A percentile compares a stretch with the other conserved stretches of the same genome.
phyloP scores from a whole-genome alignment of 2,888 invertebrate species.

The Bruchidius siliquastri region DNA sequence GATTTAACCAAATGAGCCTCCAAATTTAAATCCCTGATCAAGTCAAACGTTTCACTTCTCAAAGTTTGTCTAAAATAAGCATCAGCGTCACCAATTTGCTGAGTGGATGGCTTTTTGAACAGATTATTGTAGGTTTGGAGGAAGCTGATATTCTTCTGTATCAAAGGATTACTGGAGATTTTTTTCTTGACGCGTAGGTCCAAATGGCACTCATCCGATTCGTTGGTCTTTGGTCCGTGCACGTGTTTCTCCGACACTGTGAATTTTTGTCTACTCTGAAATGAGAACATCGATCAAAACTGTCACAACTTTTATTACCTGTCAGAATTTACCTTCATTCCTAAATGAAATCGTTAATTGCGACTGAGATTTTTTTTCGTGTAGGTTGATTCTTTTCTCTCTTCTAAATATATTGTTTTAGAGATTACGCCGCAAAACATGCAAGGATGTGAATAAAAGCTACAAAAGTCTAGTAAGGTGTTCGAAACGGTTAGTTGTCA shows the following conservation, averaged over 20 bases:
- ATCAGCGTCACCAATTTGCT: slow-evolving; percentile 38
- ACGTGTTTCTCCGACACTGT: slow-evolving; percentile 27
- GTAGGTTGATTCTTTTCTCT: neutral
- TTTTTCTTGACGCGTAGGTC: slow-evolving; percentile 20
- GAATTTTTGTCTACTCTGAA: slow-evolving; percentile 30
- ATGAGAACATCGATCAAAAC: slow-evolving; percentile 9
- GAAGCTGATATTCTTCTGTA: slow-evolving; percentile 29
- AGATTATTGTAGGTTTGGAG: slow-evolving; percentile 28
- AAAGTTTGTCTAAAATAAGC: slow-evolving; percentile 38
- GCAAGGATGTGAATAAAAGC: neutral
- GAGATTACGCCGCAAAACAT: neutral
- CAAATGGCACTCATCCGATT: slow-evolving; percentile 14
- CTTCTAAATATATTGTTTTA: neutral
- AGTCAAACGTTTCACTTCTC: slow-evolving; percentile 37
- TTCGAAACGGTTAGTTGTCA: neutral
- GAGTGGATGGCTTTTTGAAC: slow-evolving; percentile 23
- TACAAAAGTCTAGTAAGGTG: neutral
- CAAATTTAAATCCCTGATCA: slow-evolving; percentile 25
- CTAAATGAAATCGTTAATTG: neutral
- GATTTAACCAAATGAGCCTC: slow-evolving; percentile 12
- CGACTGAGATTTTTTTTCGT: neutral
- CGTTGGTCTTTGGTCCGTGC: slow-evolving; percentile 7
- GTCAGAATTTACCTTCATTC: slow-evolving; percentile 21
- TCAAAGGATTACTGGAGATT: slow-evolving; percentile 25
- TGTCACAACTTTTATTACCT: slow-evolving; percentile 9